Conservation (phyloP, 2,797 vertebrate genomes). For the Crenuchus spilurus region DNA sequence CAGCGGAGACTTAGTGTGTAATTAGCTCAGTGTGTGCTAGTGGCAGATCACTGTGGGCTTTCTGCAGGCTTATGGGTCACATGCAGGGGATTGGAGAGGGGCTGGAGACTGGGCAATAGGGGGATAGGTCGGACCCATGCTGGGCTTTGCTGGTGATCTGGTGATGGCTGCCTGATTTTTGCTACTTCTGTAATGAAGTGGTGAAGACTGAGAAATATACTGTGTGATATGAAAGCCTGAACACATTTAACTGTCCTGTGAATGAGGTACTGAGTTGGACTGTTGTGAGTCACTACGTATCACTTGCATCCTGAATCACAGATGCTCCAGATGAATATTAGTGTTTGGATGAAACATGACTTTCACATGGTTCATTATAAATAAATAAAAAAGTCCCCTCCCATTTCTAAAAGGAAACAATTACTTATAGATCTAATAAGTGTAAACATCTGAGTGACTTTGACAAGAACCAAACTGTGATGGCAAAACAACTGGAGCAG, state of each 20-base stretch:
- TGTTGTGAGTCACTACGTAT: too few species aligned
- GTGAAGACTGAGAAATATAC: not conserved
- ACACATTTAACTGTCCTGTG: not conserved
- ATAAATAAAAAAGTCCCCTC: too few species aligned
- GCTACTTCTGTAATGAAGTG: not conserved
- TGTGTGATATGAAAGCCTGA: not conserved
- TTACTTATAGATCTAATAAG: too few species aligned
- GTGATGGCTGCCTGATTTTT: not conserved
- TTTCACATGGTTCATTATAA: too few species aligned
- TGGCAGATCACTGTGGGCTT: slow-evolving; percentile 82
- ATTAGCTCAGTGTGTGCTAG: slow-evolving; percentile 85
- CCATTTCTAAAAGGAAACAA: too few species aligned
- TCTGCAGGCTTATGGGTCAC: slow-evolving; percentile 90
- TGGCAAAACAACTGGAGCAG: too few species aligned
- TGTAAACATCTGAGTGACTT: too few species aligned
- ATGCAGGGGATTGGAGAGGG: slow-evolving; percentile 84
- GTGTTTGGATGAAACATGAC: too few species aligned
- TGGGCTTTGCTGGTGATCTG: slow-evolving; percentile 18
- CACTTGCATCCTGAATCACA: too few species aligned
- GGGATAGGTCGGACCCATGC: slow-evolving; percentile 3
- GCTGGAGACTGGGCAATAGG: slow-evolving; percentile 44
- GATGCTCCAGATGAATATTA: too few species aligned
- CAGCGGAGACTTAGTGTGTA: slow-evolving; percentile 80
- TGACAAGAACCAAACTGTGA: too few species aligned
- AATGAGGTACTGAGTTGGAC: too few species aligned